A percentile compares a stretch with the other conserved stretches of the same genome.
Evolutionary conservation across 2,888 invertebrate species (phyloP).

Genomic region (Fragum sueziense): DNA sequence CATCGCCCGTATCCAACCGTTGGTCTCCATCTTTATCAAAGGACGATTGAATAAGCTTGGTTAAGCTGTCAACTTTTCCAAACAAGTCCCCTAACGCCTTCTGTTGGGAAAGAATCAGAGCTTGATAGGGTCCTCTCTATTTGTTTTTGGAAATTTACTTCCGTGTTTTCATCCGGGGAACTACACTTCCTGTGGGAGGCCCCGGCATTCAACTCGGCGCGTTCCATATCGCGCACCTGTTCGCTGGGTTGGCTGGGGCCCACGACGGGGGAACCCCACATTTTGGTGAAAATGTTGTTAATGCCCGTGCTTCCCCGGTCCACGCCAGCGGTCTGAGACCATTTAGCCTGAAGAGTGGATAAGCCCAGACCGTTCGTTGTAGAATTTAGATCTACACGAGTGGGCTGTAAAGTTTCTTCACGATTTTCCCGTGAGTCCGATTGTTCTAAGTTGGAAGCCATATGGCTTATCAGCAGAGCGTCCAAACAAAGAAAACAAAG

Average conservation of each 20-base stretch:
- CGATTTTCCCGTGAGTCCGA: too few relatives aligned
- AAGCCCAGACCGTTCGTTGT: too few relatives aligned
- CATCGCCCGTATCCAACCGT: too few relatives aligned
- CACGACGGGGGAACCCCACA: background rate
- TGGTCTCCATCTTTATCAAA: too few relatives aligned
- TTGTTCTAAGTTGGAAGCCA: too few relatives aligned
- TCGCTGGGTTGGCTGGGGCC: background rate
- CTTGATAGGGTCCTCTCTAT: background rate
- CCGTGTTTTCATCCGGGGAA: background rate
- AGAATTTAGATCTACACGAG: too few relatives aligned
- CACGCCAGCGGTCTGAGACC: too few relatives aligned
- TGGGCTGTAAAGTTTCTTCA: too few relatives aligned
- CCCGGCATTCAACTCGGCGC: background rate
- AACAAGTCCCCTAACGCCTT: background rate
- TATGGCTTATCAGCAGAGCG: too few relatives aligned
- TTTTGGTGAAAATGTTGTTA: background rate
- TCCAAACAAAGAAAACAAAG: too few relatives aligned
- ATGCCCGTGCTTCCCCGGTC: too few relatives aligned
- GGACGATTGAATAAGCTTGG: too few relatives aligned
- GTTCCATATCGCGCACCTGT: background rate
- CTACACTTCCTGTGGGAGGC: background rate
- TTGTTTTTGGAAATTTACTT: background rate
- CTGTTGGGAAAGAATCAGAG: background rate
- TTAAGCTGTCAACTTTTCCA: background rate
- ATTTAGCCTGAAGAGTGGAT: background rate